Conservation (phyloP, 2,888 invertebrate genomes). For the Automeris io region DNA sequence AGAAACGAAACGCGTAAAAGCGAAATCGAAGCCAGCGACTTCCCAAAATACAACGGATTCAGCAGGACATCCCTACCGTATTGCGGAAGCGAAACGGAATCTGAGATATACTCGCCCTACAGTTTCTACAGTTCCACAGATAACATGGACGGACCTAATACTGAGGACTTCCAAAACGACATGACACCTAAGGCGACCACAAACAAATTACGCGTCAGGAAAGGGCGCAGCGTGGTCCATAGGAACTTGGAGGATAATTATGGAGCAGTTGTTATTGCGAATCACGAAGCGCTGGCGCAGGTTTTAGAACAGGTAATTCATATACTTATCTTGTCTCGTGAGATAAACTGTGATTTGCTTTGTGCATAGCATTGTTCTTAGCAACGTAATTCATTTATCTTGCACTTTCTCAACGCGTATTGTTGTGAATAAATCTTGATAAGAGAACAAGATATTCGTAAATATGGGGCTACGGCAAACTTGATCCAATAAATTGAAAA, state of each 20-base stretch:
- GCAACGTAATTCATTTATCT: neutral
- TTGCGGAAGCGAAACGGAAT: constrained; percentile 89
- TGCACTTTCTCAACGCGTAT: neutral
- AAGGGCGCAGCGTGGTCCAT: constrained; percentile 89
- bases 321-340: constrained; percentile 22
- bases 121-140: constrained; percentile 83
- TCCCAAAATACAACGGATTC: constrained; percentile 77
- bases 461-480: no score
- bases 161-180: constrained; percentile 63
- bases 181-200: constrained; percentile 69
- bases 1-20: constrained; percentile 46
- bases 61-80: constrained; percentile 85
- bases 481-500: no score
- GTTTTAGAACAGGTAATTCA: constrained; percentile 88
- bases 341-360: neutral
- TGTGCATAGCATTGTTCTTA: no score
- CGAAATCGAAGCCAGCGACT: constrained; percentile 57
- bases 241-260: constrained; percentile 93
- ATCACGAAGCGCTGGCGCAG: constrained; percentile 92
- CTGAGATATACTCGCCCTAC: constrained; percentile 89
- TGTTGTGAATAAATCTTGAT: neutral
- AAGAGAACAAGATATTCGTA: neutral
- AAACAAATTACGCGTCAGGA: constrained; percentile 83
- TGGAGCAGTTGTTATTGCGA: constrained; percentile 91
- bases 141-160: constrained; percentile 62